These are phyloP conservation scores for Drosophila tani DNA, from an alignment of 1,140 invertebrate genomes.

Conservation along the genomic window DNA sequence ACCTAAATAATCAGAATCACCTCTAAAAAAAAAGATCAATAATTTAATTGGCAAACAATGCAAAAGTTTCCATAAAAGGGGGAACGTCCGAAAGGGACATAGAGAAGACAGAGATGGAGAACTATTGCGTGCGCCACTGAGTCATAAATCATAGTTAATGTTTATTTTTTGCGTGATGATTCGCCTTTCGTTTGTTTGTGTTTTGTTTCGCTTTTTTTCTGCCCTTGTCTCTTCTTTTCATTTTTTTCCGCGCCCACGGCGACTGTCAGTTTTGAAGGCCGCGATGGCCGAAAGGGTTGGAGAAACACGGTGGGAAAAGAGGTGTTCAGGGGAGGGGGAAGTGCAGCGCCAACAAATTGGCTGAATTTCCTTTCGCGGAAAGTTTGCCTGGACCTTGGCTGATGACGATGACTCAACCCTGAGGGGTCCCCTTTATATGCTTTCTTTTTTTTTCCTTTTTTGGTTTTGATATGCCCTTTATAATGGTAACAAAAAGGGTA, in stretches of 20 bases:
- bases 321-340: conserved; percentile 2
- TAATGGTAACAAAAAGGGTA: background rate
- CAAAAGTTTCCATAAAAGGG: conserved; percentile 3
- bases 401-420: conserved; percentile 57
- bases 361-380: conserved; percentile 63
- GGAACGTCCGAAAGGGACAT: background rate
- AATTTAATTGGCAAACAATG: conserved; percentile 66
- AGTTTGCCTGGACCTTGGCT: conserved; percentile 45
- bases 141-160: conserved; percentile 75
- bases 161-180: conserved; percentile 45
- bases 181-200: conserved; percentile 32
- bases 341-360: conserved; percentile 72
- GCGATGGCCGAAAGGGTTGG: conserved; percentile 11
- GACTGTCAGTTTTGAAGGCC: conserved; percentile 76
- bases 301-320: background rate
- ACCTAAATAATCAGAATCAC: background rate
- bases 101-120: background rate
- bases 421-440: conserved; percentile 10
- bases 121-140: conserved; percentile 19
- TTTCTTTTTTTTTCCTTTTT: conserved; percentile 27
- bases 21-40: conserved; percentile 23
- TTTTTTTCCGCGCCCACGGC: conserved; percentile 56
- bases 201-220: conserved; percentile 17
- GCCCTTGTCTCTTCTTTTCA: conserved; percentile 35
- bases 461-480: background rate